A percentile compares a stretch with the other conserved stretches of the same genome.
These are phyloP conservation scores for Cygnus atratus DNA, from an alignment of 2,113 vertebrate species.

Conservation along the genomic window DNA sequence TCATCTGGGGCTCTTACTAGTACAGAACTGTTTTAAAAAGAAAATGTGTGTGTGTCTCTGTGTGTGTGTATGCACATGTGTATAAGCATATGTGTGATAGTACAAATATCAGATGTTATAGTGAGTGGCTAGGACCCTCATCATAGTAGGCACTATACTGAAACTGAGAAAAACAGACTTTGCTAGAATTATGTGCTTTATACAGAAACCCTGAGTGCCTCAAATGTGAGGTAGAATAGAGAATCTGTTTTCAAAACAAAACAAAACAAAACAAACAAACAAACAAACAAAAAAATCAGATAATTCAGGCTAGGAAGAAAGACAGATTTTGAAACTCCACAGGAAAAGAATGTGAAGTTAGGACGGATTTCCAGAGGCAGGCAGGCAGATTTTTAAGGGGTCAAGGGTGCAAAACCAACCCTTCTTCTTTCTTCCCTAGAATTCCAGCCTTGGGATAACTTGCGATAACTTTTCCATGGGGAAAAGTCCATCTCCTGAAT, in stretches of 20 bases:
- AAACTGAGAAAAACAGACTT: not conserved
- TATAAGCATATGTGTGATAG: no score
- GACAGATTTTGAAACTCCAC: not conserved
- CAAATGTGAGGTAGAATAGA: not conserved
- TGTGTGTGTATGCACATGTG: accelerated
- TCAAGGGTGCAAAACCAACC: not conserved
- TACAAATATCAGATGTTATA: not conserved
- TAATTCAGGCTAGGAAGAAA: not conserved
- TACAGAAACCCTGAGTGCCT: not conserved
- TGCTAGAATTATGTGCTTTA: not conserved
- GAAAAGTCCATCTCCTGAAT: not conserved
- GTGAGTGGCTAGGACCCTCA: not conserved
- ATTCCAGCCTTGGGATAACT: not conserved
- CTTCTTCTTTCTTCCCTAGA: not conserved
- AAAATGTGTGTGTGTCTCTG: accelerated
- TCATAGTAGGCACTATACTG: not conserved
- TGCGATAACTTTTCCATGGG: not conserved
- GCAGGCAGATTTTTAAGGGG: not conserved
- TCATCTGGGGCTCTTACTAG: not conserved
- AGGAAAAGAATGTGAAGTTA: not conserved
- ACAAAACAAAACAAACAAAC: not conserved
- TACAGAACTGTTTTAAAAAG: not conserved
- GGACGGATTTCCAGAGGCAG: not conserved
- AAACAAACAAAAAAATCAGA: not conserved
- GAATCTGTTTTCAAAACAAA: not conserved